Conservation (phyloP, 2,797 vertebrate species). For the Acrocephalus scirpaceus region DNA sequence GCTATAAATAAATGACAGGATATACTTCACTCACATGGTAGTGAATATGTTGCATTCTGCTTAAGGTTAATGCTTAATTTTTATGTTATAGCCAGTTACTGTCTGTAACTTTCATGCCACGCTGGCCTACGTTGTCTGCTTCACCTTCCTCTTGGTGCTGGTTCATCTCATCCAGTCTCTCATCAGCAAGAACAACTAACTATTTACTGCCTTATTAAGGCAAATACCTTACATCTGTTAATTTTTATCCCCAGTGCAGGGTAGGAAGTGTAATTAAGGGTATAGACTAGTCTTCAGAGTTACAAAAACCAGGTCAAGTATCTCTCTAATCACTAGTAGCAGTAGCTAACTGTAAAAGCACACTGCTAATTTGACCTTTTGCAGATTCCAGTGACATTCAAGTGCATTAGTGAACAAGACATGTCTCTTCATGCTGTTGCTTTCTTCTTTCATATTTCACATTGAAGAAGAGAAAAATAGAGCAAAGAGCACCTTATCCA, state of each 20-base stretch:
- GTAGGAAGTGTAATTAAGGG: not conserved
- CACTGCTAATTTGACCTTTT: not conserved
- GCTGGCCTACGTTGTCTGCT: accelerated
- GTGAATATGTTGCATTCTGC: not conserved
- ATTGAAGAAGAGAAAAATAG: not conserved
- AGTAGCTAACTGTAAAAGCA: not conserved
- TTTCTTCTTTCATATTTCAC: not conserved
- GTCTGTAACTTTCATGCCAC: not conserved
- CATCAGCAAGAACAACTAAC: not conserved
- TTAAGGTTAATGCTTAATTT: not conserved
- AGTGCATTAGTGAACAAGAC: not conserved
- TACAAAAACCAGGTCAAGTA: not conserved
- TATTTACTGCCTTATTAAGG: constrained; percentile 25
- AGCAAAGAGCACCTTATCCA: not conserved
- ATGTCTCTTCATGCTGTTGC: not conserved
- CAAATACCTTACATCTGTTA: not conserved
- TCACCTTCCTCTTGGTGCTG: not conserved
- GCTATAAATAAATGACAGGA: not conserved
- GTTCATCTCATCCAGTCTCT: not conserved
- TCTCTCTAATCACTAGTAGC: not conserved
- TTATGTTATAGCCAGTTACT: not conserved
- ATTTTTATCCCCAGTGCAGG: not conserved
- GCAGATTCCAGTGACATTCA: not conserved
- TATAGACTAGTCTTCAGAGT: not conserved
- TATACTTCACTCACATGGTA: not conserved